phyloP scores from a whole-genome alignment of 1,140 invertebrate genomes.

The Zaprionus africanus region DNA sequence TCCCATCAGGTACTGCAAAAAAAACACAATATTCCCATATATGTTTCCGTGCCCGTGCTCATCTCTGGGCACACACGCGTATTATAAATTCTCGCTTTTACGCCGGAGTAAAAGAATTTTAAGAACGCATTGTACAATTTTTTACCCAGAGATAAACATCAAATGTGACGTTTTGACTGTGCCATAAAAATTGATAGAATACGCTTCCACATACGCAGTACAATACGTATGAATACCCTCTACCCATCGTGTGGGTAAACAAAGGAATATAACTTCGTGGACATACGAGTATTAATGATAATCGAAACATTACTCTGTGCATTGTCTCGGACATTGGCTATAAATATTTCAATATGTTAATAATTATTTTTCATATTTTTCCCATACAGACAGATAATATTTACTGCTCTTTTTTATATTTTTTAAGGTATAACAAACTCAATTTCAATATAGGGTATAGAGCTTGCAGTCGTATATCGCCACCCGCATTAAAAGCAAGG shows the following conservation, averaged over 20 bases:
- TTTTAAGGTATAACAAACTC: neutral
- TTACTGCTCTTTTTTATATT: neutral
- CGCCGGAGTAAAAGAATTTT: conserved; percentile 4
- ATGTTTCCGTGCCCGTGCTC: neutral
- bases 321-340: neutral
- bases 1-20: neutral
- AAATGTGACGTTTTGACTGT: conserved; percentile 70
- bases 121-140: conserved; percentile 42
- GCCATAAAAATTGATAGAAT: conserved; percentile 73
- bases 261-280: neutral
- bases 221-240: conserved; percentile 11
- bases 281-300: neutral
- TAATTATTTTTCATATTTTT: conserved; percentile 3
- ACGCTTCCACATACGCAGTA: conserved; percentile 4
- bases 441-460: conserved; percentile 7
- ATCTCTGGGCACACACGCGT: neutral
- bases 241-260: neutral
- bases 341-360: neutral
- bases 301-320: neutral
- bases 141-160: conserved; percentile 72
- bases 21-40: neutral
- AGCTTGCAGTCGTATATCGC: neutral
- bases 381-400: neutral
- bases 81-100: conserved; percentile 6
- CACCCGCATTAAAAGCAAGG: too few relatives aligned